These are phyloP conservation scores for Pachymerium ferrugineum DNA, from an alignment of 2,888 invertebrate genomes.

Conservation along the genomic window DNA sequence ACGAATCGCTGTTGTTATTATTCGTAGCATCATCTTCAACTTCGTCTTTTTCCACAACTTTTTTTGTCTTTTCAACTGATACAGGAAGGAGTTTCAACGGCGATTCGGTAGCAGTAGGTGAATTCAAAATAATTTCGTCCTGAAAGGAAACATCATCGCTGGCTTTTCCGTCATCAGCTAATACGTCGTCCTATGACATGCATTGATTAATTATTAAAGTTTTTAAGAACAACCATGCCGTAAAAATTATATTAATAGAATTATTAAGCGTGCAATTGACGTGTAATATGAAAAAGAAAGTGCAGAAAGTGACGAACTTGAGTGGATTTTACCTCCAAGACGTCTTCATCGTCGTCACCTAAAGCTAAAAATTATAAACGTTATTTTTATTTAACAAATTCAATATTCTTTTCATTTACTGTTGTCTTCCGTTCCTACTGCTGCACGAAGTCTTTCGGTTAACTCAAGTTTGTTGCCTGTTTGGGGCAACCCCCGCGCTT, in stretches of 20 bases:
- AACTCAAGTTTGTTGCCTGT: background rate
- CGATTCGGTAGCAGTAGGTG: background rate
- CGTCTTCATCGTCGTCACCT: background rate
- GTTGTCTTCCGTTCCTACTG: background rate
- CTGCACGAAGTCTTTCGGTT: background rate
- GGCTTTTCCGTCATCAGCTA: slow-evolving; percentile 12
- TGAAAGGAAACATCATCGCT: background rate
- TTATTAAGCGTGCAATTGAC: too few relatives aligned
- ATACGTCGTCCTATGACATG: slow-evolving; percentile 11
- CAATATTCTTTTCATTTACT: background rate
- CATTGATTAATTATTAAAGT: background rate
- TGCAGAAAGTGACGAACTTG: too few relatives aligned
- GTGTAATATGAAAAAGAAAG: too few relatives aligned
- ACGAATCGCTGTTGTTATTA: background rate
- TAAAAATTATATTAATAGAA: background rate
- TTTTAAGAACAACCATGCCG: background rate
- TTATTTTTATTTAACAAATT: background rate
- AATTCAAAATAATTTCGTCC: slow-evolving; percentile 2
- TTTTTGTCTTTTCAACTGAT: background rate
- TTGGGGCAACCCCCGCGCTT: background rate
- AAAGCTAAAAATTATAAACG: background rate
- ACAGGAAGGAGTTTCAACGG: background rate
- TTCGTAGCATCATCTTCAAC: background rate
- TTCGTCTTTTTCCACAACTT: background rate
- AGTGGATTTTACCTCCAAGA: slow-evolving; percentile 1